Percentiles rank a stretch among this genome's conserved stretches.
Conservation (phyloP, 92 coral and sea anemone species). For the Ricordea florida region DNA sequence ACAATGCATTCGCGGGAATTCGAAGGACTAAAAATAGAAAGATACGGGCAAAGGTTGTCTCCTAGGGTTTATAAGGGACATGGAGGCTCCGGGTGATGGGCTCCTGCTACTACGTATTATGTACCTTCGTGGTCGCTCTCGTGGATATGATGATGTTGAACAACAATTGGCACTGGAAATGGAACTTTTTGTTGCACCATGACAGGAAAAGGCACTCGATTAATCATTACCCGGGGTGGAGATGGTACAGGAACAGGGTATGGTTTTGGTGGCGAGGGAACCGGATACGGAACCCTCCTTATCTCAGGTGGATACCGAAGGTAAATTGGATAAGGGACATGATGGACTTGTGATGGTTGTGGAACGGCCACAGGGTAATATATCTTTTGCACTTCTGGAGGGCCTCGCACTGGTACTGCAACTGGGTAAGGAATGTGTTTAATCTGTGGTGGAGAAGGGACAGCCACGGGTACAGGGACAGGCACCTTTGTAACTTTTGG, state of each 20-base stretch:
- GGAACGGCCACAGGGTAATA: constrained; percentile 80
- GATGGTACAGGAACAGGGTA: constrained; percentile 78
- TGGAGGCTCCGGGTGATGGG: too few species aligned
- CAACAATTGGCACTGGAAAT: constrained; percentile 13
- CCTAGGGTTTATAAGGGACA: too few species aligned
- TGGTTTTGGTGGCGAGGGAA: constrained; percentile 69
- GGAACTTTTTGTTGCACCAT: constrained; percentile 42
- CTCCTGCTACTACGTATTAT: too few species aligned
- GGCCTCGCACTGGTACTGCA: constrained; percentile 72
- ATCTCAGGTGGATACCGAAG: constrained; percentile 68
- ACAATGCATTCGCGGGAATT: too few species aligned
- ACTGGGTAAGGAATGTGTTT: constrained; percentile 87
- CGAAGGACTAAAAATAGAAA: too few species aligned
- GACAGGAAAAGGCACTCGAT: constrained; percentile 80
- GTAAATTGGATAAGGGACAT: constrained; percentile 74
- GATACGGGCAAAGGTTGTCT: too few species aligned
- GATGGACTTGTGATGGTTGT: constrained; percentile 68
- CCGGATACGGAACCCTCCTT: constrained; percentile 64
- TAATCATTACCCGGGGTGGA: constrained; percentile 67
- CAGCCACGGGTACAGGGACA: constrained; percentile 69
- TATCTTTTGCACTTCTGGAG: constrained; percentile 75
- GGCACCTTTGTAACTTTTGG: constrained; percentile 59
- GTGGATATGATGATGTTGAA: constrained; percentile 36
- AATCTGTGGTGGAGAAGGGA: constrained; percentile 77
- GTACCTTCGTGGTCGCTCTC: background rate